phyloP scores from a whole-genome alignment of 2,888 invertebrate genomes.

The Synergus laeviventris region DNA sequence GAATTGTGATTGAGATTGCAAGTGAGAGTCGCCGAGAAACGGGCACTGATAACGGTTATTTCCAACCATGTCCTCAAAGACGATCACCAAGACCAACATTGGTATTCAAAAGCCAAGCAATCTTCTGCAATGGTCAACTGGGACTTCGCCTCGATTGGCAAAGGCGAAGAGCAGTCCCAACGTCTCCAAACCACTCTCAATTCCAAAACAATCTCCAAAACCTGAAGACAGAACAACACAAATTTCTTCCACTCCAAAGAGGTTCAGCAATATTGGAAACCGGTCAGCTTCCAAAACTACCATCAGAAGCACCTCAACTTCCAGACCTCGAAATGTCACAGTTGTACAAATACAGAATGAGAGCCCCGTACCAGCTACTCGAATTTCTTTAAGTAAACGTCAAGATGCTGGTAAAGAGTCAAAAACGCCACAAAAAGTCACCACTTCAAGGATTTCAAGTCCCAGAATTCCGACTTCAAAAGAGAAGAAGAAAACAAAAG shows the following conservation, averaged over 20 bases:
- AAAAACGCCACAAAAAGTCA: neutral
- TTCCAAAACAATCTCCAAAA: constrained; percentile 44
- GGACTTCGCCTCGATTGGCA: constrained; percentile 55
- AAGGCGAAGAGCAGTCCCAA: constrained; percentile 72
- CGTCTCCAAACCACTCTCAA: constrained; percentile 59
- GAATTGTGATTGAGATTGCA: constrained; percentile 12
- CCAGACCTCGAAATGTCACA: constrained; percentile 31
- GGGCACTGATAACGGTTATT: constrained; percentile 43
- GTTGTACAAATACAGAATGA: constrained; percentile 40
- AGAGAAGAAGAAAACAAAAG: constrained; percentile 56
- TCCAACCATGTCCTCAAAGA: constrained; percentile 50
- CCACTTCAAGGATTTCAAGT: constrained; percentile 10
- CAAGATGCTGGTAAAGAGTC: constrained; percentile 4
- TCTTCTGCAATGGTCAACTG: constrained; percentile 27
- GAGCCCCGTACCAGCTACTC: constrained; percentile 27
- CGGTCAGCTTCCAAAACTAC: neutral
- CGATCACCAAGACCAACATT: constrained; percentile 27
- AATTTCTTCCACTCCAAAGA: constrained; percentile 14
- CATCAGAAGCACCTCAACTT: constrained; percentile 7
- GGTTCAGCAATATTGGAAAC: constrained; percentile 40
- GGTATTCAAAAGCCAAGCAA: constrained; percentile 31
- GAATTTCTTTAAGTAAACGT: constrained; percentile 10
- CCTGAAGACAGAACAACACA: constrained; percentile 42
- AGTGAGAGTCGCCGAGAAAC: neutral
- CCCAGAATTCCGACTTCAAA: constrained; percentile 41